Conservation (phyloP, 2,888 invertebrate genomes). For the Cephalotes varians region DNA sequence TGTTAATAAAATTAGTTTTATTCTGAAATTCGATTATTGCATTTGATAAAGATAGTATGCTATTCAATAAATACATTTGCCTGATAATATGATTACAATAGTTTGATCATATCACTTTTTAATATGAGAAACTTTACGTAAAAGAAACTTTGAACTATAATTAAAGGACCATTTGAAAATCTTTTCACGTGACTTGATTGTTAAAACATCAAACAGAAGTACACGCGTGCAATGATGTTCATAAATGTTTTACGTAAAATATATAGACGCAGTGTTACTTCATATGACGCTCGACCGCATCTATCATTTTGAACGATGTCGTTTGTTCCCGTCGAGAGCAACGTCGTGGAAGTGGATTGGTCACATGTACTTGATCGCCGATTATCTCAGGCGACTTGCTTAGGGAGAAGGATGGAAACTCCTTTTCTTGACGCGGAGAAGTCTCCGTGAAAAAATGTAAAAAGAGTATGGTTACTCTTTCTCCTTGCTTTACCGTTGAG, state of each 20-base stretch:
- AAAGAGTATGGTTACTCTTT: background rate
- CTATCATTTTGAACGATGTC: constrained; percentile 52
- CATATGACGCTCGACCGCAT: constrained; percentile 24
- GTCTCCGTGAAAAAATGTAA: background rate
- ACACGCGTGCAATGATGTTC: constrained; percentile 26
- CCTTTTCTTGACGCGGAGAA: background rate
- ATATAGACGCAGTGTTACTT: constrained; percentile 42
- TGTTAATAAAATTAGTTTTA: background rate
- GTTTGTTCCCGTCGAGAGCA: constrained; percentile 47
- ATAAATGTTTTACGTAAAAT: constrained; percentile 48
- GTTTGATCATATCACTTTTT: background rate
- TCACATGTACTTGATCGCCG: constrained; percentile 52
- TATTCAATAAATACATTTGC: background rate
- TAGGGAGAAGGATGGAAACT: constrained; percentile 14
- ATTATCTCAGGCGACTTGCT: constrained; percentile 49
- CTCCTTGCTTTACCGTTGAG: background rate
- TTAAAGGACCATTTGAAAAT: background rate
- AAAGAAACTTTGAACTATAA: background rate
- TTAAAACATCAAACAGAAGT: background rate
- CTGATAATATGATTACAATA: background rate
- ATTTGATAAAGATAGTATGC: background rate
- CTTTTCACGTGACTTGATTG: constrained; percentile 33
- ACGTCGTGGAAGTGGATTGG: constrained; percentile 49
- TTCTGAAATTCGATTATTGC: background rate
- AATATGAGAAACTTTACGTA: background rate